Percentiles rank a stretch among this genome's conserved stretches.
Conservation (phyloP, 2,797 vertebrate species). For the Gymnoscopelus braueri region DNA sequence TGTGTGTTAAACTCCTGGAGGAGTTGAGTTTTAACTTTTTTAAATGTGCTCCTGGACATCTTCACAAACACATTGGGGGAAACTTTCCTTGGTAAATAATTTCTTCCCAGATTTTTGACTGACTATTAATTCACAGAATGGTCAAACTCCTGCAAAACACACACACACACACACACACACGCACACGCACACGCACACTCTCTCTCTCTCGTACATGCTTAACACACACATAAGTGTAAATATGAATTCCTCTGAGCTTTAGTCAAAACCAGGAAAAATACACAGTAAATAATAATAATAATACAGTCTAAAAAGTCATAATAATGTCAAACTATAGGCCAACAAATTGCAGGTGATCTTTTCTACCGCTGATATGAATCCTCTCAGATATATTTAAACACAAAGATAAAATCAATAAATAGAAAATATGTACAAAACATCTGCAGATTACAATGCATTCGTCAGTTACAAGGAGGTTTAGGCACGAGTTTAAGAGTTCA, state of each 20-base stretch:
- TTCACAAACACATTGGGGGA: no score
- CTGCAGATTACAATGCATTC: constrained; percentile 93
- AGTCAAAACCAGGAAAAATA: constrained; percentile 17
- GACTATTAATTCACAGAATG: constrained; percentile 80
- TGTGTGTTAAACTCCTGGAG: no score
- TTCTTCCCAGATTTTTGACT: no score
- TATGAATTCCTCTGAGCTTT: constrained; percentile 51
- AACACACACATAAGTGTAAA: constrained; percentile 34
- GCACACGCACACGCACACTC: constrained; percentile 9
- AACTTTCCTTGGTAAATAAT: no score
- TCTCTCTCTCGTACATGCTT: constrained; percentile 1
- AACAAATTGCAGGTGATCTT: constrained; percentile 36
- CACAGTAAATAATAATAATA: constrained; percentile 29
- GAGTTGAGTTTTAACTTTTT: no score
- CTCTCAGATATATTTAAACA: constrained; percentile 51
- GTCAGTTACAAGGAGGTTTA: constrained; percentile 90
- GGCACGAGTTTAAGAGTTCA: constrained; percentile 93
- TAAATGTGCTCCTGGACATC: no score
- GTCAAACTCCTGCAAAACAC: constrained; percentile 65
- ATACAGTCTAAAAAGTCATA: no score
- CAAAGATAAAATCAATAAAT: constrained; percentile 65
- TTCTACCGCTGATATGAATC: constrained; percentile 23
- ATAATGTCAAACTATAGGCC: constrained; percentile 8
- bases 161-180: constrained; percentile 12
- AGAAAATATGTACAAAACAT: constrained; percentile 78